These are phyloP conservation scores for Macrocentrus cingulum DNA, from an alignment of 1,140 invertebrate genomes.

Conservation along the genomic window DNA sequence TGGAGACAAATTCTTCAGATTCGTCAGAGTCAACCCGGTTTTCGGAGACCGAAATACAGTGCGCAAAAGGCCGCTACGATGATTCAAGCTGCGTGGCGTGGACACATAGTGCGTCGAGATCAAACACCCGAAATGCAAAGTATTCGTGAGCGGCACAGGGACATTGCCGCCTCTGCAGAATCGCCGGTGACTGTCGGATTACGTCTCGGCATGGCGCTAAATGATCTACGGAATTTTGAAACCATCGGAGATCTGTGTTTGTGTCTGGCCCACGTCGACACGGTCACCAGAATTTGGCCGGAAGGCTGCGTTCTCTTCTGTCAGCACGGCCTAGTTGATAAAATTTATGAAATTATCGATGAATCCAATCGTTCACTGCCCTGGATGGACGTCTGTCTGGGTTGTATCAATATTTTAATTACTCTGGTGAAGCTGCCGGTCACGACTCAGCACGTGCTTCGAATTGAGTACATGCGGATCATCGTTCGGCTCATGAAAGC, in stretches of 20 bases:
- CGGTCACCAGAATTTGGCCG: constrained; percentile 44
- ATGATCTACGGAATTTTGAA: constrained; percentile 32
- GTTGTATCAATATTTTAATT: constrained; percentile 47
- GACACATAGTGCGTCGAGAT: constrained; percentile 55
- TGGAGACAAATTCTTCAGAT: constrained; percentile 43
- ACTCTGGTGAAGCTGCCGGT: constrained; percentile 43
- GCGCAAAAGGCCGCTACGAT: constrained; percentile 65
- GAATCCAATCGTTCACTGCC: constrained; percentile 50
- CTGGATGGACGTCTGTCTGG: constrained; percentile 45
- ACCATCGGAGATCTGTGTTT: constrained; percentile 41
- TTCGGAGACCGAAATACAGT: no score
- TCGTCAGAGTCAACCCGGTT: no score
- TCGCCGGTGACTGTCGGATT: constrained; percentile 35
- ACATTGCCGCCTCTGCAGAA: constrained; percentile 51
- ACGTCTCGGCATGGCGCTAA: constrained; percentile 34
- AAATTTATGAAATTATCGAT: constrained; percentile 41
- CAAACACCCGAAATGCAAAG: constrained; percentile 44
- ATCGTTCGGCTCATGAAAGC: constrained; percentile 36
- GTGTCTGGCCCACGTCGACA: constrained; percentile 43
- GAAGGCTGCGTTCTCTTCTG: constrained; percentile 42
- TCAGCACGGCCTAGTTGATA: constrained; percentile 37
- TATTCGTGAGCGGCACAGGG: constrained; percentile 56
- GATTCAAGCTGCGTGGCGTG: constrained; percentile 70
- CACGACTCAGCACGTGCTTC: constrained; percentile 38
- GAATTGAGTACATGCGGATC: constrained; percentile 34